Percentiles rank a stretch among this genome's conserved stretches.
Conservation (phyloP, 2,797 vertebrate genomes). For the Emys orbicularis region DNA sequence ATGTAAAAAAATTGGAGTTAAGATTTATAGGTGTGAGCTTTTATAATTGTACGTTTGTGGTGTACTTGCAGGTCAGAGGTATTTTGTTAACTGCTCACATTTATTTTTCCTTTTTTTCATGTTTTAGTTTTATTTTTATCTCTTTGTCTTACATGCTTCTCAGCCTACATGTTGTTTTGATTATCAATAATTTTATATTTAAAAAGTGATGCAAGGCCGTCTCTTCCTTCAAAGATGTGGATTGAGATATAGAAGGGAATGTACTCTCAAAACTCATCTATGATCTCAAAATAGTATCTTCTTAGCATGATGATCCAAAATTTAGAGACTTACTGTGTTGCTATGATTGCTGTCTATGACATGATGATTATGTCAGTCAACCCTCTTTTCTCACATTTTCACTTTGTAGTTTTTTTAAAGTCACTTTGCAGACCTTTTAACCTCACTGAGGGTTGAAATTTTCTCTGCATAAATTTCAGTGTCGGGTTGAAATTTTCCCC, state of each 20-base stretch:
- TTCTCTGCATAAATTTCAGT: slow-evolving; percentile 39
- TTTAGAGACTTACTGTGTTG: not conserved
- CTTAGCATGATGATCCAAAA: not conserved
- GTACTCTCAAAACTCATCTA: not conserved
- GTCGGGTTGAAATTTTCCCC: slow-evolving; percentile 54
- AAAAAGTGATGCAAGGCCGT: not conserved
- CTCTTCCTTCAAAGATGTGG: not conserved
- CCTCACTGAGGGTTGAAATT: not conserved
- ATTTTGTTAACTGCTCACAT: slow-evolving; percentile 6
- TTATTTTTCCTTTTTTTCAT: not conserved
- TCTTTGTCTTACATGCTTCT: slow-evolving; percentile 9
- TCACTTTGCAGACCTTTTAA: slow-evolving; percentile 19
- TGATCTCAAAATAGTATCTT: not conserved
- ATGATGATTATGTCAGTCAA: not conserved
- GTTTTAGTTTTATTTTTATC: not conserved
- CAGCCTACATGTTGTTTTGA: not conserved
- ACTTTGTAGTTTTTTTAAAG: slow-evolving; percentile 11
- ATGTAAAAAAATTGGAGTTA: not conserved
- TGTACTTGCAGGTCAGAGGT: not conserved
- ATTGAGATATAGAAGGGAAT: not conserved
- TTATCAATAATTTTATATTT: not conserved
- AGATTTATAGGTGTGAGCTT: not conserved
- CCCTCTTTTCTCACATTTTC: slow-evolving; percentile 16
- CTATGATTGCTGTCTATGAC: not conserved
- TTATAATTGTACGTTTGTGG: slow-evolving; percentile 10